phyloP scores from a whole-genome alignment of 2,888 invertebrate species.

The Nomada ruficornis region DNA sequence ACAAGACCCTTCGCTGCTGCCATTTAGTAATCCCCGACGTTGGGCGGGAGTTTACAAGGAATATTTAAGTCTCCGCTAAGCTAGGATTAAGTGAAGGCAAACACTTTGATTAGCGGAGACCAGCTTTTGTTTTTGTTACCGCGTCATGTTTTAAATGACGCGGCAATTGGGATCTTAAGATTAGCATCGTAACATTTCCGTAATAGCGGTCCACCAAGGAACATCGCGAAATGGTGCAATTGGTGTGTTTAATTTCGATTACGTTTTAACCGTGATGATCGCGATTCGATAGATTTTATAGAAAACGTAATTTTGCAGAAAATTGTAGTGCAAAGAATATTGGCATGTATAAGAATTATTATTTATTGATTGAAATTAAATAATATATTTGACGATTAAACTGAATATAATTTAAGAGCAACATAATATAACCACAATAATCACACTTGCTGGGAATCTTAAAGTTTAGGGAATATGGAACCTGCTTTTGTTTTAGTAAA shows the following conservation, averaged over 20 bases:
- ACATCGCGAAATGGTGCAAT: background rate
- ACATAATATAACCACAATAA: no score
- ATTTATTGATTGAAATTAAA: no score
- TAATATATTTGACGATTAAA: no score
- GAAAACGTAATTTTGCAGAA: no score
- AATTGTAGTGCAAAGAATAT: no score
- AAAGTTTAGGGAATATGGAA: no score
- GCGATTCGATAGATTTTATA: background rate
- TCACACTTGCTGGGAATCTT: no score
- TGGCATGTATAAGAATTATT: no score
- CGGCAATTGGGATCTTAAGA: slow-evolving; percentile 62
- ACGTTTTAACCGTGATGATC: background rate
- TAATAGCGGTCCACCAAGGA: background rate
- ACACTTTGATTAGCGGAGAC: slow-evolving; percentile 82
- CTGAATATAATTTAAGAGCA: no score
- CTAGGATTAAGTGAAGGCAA: slow-evolving; percentile 81
- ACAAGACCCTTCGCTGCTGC: slow-evolving; percentile 73
- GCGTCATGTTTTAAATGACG: slow-evolving; percentile 54
- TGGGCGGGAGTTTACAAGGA: slow-evolving; percentile 83
- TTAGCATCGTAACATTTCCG: slow-evolving; percentile 47
- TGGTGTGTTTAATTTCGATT: background rate
- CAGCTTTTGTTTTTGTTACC: slow-evolving; percentile 76
- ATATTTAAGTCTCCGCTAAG: slow-evolving; percentile 83
- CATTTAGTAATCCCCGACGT: slow-evolving; percentile 82
- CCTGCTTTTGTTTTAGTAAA: no score